Evolutionary conservation across 2,888 invertebrate genomes (phyloP).

Genomic region (Drosophila imparisetae): DNA sequence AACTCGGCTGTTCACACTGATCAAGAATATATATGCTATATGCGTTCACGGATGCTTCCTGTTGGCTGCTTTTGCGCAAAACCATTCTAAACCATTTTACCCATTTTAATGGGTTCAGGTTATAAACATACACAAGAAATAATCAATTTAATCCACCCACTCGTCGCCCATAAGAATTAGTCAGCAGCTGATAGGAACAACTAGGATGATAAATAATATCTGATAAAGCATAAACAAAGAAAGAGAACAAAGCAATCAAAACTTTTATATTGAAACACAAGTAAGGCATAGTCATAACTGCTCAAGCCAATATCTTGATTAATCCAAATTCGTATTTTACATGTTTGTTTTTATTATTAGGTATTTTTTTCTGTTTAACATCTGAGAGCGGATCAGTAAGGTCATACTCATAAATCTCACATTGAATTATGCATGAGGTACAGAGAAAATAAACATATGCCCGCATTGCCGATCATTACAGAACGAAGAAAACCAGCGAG

Average conservation of each 20-base stretch:
- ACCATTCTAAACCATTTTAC: not conserved
- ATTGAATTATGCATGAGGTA: conserved; percentile 46
- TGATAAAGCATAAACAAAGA: not conserved
- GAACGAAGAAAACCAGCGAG: conserved; percentile 18
- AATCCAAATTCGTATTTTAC: not conserved
- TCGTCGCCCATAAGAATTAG: not conserved
- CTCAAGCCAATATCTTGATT: not conserved
- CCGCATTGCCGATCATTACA: conserved; percentile 7
- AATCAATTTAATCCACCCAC: not conserved
- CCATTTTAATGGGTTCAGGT: not conserved
- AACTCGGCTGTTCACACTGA: not conserved
- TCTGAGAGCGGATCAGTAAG: conserved; percentile 15
- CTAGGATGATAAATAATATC: not conserved
- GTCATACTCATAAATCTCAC: conserved; percentile 54
- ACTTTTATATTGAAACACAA: not conserved
- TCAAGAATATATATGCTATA: not conserved
- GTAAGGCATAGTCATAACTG: not conserved
- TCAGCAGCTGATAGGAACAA: not conserved
- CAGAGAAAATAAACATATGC: conserved; percentile 31
- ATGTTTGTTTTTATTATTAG: not conserved
- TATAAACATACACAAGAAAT: not conserved
- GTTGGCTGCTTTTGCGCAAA: not conserved
- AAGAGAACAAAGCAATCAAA: not conserved
- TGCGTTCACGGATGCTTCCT: not conserved
- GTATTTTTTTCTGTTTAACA: not conserved